phyloP scores from a whole-genome alignment of 2,797 vertebrate species.

The Enteromius thamalakanensis region DNA sequence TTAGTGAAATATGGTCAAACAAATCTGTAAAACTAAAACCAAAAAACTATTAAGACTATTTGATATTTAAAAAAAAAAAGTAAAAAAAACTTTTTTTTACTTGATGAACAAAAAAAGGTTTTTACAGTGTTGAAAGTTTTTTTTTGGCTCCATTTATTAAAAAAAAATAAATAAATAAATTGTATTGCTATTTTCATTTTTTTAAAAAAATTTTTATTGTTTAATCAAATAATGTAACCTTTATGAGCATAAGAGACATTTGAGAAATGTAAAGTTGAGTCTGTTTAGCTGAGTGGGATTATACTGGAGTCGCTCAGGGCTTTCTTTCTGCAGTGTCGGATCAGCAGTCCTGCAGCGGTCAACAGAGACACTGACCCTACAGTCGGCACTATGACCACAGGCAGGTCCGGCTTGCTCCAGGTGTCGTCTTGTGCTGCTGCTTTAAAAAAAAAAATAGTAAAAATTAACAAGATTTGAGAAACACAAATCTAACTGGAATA shows the following conservation, averaged over 20 bases:
- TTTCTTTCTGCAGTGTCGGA: constrained; percentile 23
- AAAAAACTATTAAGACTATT: too few species aligned
- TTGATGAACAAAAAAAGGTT: too few species aligned
- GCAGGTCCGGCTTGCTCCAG: background rate
- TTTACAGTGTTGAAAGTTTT: too few species aligned
- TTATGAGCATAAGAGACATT: background rate
- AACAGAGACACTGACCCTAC: constrained; percentile 36
- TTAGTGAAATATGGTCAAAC: background rate
- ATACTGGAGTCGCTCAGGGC: background rate
- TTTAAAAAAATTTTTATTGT: too few species aligned
- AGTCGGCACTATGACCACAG: constrained; percentile 4
- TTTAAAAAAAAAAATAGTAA: background rate
- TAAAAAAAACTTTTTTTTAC: too few species aligned
- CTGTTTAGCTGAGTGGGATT: background rate
- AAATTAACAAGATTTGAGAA: background rate
- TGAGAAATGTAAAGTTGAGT: background rate
- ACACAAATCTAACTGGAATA: background rate
- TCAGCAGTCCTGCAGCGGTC: constrained; percentile 19
- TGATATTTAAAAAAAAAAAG: too few species aligned
- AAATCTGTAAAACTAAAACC: background rate
- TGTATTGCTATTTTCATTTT: too few species aligned
- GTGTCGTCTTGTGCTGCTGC: background rate
- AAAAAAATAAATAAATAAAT: too few species aligned
- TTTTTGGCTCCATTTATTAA: background rate
- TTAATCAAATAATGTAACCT: background rate